Base-by-base conservation (phyloP, 2,888 invertebrate genomes). In the Uloborus plumipes region DNA sequence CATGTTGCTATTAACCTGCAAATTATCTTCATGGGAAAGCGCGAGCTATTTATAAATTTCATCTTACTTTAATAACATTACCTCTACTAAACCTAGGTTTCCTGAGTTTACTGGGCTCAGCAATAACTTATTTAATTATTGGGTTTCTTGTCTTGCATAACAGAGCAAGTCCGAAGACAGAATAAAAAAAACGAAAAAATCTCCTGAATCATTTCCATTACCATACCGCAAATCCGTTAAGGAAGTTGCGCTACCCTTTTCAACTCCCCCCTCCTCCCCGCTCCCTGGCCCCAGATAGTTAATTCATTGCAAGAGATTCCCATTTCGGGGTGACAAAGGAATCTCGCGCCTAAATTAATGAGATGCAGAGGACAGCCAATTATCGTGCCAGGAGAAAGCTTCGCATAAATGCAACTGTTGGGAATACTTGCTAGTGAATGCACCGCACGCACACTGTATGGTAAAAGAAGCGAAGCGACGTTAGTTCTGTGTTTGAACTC, bases 331-430 rank as follows among this genome's bases (percentile, higher is more conserved):
- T 71, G 77, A 77, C 77, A 77, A 77, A 70, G 77, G 77, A 70
- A 70, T 77, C 69, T 64, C 64, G 51, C 55, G 55, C 55, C 70
- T 62, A 77, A 77, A 77, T 77, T 77, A 77, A 77, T 76, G 77
- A 77, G 77, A 77, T 77, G 77, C 77, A 65, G 70, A 49, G 70
- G 64, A 50, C 70, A 70, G 70, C 77, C 77, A 77, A 77, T 77
- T 77, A 77, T 71, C 77, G 77, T 77, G 50, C 47, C 75, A 51
- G 61, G 58, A 67, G 75, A 67, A 75, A 75, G 64, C 77, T 55
- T 47, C 39, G 70, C 70, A 65, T 64, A 77, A 77, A 70, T 77
- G 77, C 70, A 77, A 77, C 77, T 71, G 70, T 70, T 55, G 64
- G 51, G 69, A 64, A 66, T 66, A 75, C 66, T 59, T 66, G 69